Conservation (phyloP, 2,888 invertebrate genomes). For the Yponomeuta sedellus region DNA sequence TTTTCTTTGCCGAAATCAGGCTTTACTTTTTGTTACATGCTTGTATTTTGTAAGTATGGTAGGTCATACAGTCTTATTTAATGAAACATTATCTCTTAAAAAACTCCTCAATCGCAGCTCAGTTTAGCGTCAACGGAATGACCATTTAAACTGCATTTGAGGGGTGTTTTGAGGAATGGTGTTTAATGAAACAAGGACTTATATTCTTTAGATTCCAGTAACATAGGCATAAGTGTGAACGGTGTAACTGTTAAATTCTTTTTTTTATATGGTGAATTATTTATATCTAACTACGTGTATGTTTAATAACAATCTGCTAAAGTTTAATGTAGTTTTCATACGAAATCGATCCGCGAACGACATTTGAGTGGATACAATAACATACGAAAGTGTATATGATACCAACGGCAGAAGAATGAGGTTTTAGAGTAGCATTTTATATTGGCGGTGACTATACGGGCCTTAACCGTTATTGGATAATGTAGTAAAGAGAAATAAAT, state of each 20-base stretch:
- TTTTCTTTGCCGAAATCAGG: neutral
- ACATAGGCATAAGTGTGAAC: neutral
- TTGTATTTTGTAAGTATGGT: neutral
- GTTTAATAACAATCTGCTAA: neutral
- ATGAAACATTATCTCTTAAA: too few species aligned
- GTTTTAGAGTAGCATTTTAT: neutral
- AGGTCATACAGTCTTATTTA: too few species aligned
- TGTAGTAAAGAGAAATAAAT: constrained; percentile 18
- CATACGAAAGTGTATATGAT: neutral
- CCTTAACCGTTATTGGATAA: neutral
- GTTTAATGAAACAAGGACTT: neutral
- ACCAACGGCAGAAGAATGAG: neutral
- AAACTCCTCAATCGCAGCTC: too few species aligned
- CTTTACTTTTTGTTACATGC: neutral
- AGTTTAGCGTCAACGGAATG: too few species aligned
- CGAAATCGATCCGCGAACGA: neutral
- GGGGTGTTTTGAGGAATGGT: too few species aligned
- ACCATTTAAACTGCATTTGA: too few species aligned
- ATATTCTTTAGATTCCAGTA: neutral
- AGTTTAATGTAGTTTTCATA: neutral
- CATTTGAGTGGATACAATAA: neutral
- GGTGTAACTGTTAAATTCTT: neutral
- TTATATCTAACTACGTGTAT: neutral
- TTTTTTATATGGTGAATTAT: neutral
- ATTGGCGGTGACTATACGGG: neutral